phyloP scores from a whole-genome alignment of 2,797 vertebrate genomes.

The Aulostomus chinensis region DNA sequence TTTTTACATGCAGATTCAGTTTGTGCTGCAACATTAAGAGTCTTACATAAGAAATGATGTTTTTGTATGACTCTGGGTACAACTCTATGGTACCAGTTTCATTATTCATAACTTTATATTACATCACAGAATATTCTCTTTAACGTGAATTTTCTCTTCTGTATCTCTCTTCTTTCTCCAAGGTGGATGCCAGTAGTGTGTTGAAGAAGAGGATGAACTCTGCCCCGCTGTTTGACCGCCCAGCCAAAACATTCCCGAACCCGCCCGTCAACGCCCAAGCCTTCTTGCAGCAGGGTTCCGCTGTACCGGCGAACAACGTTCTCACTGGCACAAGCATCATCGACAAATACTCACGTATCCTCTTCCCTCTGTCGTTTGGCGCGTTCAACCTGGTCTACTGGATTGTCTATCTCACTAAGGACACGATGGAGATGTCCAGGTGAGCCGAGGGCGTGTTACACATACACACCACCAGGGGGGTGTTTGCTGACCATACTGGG shows the following conservation, averaged over 20 bases:
- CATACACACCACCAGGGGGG: background rate
- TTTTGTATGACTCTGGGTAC: slow-evolving; percentile 7
- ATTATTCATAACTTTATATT: slow-evolving; percentile 34
- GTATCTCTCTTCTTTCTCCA: slow-evolving; percentile 17
- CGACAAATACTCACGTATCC: slow-evolving; percentile 95
- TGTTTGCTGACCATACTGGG: background rate
- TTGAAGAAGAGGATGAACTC: slow-evolving; percentile 93
- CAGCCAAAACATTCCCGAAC: slow-evolving; percentile 78
- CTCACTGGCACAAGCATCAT: slow-evolving; percentile 93
- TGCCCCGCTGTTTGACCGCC: slow-evolving; percentile 75
- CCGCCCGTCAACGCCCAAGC: slow-evolving; percentile 67
- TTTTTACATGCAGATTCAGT: background rate
- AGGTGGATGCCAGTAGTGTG: slow-evolving; percentile 84
- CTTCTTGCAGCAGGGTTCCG: slow-evolving; percentile 75
- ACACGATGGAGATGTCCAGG: slow-evolving; percentile 93
- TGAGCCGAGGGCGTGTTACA: slow-evolving; percentile 49
- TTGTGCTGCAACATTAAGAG: slow-evolving; percentile 1
- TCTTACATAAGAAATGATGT: background rate
- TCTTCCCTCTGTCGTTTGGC: slow-evolving; percentile 94
- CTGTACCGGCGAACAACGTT: slow-evolving; percentile 68
- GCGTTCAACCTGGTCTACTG: slow-evolving; percentile 98
- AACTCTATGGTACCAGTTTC: slow-evolving; percentile 4
- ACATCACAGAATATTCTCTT: slow-evolving; percentile 19
- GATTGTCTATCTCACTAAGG: slow-evolving; percentile 97
- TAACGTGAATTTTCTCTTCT: slow-evolving; percentile 15